These are phyloP conservation scores for Archaeoteleia sp. DNA, from an alignment of 2,888 invertebrate species.

Conservation along the genomic window DNA sequence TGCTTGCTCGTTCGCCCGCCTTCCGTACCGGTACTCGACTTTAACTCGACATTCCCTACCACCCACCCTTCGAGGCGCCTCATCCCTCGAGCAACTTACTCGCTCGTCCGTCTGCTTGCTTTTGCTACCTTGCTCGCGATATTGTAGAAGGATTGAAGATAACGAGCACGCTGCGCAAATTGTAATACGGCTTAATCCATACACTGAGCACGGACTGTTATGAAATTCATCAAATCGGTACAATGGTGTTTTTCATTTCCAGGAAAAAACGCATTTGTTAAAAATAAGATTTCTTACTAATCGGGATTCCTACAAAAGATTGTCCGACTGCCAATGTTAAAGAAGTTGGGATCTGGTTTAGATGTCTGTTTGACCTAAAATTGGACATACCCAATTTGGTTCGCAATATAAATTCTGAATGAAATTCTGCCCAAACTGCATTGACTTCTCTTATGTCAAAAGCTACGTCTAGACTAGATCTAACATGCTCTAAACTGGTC, in stretches of 20 bases:
- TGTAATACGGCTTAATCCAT: slow-evolving; percentile 3
- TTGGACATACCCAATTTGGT: too few species aligned
- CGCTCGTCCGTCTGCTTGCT: slow-evolving; percentile 56
- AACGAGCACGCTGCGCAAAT: slow-evolving; percentile 5
- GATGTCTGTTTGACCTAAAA: too few species aligned
- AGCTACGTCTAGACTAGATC: too few species aligned
- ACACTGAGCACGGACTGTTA: background rate
- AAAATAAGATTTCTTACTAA: too few species aligned
- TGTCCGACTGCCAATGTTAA: too few species aligned
- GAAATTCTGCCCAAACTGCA: too few species aligned
- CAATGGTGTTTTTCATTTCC: background rate
- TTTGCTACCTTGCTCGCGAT: slow-evolving; percentile 3
- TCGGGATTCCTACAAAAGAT: too few species aligned
- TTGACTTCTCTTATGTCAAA: too few species aligned
- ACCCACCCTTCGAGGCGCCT: slow-evolving; percentile 24
- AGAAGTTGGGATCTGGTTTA: too few species aligned
- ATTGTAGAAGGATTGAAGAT: background rate
- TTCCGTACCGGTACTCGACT: slow-evolving; percentile 48
- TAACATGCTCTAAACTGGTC: too few species aligned
- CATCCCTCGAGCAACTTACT: slow-evolving; percentile 12
- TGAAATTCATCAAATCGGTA: background rate
- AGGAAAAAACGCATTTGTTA: too few species aligned
- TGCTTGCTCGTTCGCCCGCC: slow-evolving; percentile 55
- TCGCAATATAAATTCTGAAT: too few species aligned
- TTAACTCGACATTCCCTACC: slow-evolving; percentile 29